Percentiles rank a stretch among this genome's conserved stretches.
These are phyloP conservation scores for Elysia crispata DNA, from an alignment of 2,888 invertebrate genomes.

Conservation along the genomic window DNA sequence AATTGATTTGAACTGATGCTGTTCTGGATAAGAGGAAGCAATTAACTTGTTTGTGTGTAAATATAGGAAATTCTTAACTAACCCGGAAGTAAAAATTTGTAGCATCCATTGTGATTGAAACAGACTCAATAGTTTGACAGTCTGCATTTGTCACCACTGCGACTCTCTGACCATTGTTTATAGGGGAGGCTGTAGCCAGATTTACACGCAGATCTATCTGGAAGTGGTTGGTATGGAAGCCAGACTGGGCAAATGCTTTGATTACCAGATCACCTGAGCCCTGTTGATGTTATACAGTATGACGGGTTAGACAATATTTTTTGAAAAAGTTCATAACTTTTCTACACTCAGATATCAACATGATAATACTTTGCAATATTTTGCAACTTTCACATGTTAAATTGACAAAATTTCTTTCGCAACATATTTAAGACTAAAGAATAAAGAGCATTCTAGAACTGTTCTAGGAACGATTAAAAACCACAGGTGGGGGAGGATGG, in stretches of 20 bases:
- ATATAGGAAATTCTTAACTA: background rate
- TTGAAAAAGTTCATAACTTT: too few species aligned
- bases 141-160: conserved; percentile 53
- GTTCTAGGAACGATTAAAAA: too few species aligned
- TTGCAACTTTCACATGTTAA: too few species aligned
- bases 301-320: too few species aligned
- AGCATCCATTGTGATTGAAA: conserved; percentile 49
- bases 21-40: too few species aligned
- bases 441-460: too few species aligned
- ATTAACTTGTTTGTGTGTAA: too few species aligned
- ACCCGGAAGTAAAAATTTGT: conserved; percentile 48
- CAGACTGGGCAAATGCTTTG: conserved; percentile 50
- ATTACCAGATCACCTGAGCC: conserved; percentile 46
- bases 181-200: background rate
- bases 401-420: too few species aligned
- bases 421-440: too few species aligned
- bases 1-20: too few species aligned
- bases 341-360: conserved; percentile 37
- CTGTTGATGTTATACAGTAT: background rate
- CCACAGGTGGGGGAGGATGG: too few species aligned
- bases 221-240: conserved; percentile 50
- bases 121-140: conserved; percentile 46
- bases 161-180: conserved; percentile 10
- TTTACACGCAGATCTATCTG: conserved; percentile 45
- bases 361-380: background rate